Base-by-base conservation (phyloP, 2,888 invertebrate genomes). In the Caenorhabditis becei region DNA sequence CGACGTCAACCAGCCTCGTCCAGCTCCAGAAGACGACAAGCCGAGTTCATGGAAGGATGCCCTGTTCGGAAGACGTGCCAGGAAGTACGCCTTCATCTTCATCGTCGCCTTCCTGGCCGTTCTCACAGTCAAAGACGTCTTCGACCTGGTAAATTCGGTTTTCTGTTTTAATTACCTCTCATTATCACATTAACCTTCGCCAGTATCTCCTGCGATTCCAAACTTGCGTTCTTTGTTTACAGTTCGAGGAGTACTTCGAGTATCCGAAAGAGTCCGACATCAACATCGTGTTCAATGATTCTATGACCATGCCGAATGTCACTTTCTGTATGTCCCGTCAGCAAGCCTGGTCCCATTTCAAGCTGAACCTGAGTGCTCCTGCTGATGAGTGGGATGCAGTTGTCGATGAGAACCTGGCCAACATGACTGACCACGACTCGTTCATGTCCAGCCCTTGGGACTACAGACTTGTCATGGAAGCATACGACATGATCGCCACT, bases 281-380 rank as follows among this genome's bases (percentile, higher is more conserved):
- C 80, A 89, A 88, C 69, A 88, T 91, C 49, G 82, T 87, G 23
- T 89, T 90, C 80, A 90, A 90, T 66, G 88, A 90, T n/a, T 87
- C 89, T 16, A 90, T 90, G 89, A 87, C 84, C 16, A 84, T 90
- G 88, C 90, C 90, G 11, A 89, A 90, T 72, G 85, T 90, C 54
- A 90, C 90, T 1, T 90, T 91, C 82, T 90, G 90, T 75, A 89
- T 90, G 89, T 87, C 87, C 14, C 79, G 86, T 26, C 74, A 80
- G 16, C 89, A 90, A 75, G 90, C 90, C 10, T 89, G 87, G 86
- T 87, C 87, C n/a, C 90, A 91, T 59, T 89, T 91, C 75, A 85
- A 88, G 23, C 53, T 90, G 59, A 88, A 89, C 63, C 77, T 78
- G 8, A 80, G 72, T 56, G 88, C 88, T 26, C 75, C 85, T 0